These are phyloP conservation scores for Lophochroa leadbeateri DNA, from an alignment of 2,113 vertebrate genomes.

Conservation along the genomic window DNA sequence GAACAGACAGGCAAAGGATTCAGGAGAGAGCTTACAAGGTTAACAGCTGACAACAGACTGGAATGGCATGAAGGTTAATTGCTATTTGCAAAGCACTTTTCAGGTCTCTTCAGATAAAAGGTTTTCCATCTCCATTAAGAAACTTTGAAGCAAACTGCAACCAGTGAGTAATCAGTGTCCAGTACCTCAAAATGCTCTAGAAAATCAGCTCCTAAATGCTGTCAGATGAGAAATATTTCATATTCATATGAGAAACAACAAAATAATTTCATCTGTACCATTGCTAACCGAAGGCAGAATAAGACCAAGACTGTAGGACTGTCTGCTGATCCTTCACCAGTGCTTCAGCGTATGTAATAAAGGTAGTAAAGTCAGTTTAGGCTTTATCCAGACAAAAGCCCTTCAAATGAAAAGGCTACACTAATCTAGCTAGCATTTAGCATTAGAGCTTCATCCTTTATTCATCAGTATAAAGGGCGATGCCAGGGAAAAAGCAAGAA, in stretches of 20 bases:
- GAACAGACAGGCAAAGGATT: background rate
- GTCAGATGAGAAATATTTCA: background rate
- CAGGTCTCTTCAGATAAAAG: slow-evolving; percentile 12
- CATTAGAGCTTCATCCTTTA: background rate
- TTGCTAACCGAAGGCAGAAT: background rate
- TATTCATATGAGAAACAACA: background rate
- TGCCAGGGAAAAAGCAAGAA: background rate
- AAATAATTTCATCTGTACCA: background rate
- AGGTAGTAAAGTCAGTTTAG: background rate
- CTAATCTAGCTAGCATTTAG: background rate
- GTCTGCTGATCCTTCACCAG: background rate
- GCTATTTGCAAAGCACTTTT: slow-evolving; percentile 33
- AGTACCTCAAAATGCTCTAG: background rate
- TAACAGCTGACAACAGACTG: slow-evolving; percentile 4
- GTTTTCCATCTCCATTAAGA: slow-evolving; percentile 12
- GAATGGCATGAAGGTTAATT: slow-evolving; percentile 29
- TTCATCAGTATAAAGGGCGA: background rate
- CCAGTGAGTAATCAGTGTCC: background rate
- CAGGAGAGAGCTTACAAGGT: background rate
- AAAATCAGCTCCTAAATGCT: background rate
- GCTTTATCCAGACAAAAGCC: background rate
- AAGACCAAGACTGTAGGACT: background rate
- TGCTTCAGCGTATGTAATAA: background rate
- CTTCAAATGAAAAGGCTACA: background rate
- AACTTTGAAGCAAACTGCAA: background rate